These are phyloP conservation scores for Microtus montanus DNA, from an alignment of 2,113 vertebrate species.

Conservation along the genomic window DNA sequence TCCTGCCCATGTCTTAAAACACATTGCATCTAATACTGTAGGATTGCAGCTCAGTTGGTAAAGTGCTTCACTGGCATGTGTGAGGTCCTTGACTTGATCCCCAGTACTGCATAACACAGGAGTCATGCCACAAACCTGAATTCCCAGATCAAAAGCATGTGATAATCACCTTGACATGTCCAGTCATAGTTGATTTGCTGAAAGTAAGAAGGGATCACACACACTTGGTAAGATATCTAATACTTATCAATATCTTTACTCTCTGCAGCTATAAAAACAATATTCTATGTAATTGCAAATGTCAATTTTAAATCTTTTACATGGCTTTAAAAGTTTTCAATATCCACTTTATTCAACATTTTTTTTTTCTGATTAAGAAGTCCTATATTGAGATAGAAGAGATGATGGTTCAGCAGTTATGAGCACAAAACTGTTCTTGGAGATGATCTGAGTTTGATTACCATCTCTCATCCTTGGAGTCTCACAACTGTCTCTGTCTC, in stretches of 20 bases:
- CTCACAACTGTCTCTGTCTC: not conserved
- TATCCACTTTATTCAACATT: not conserved
- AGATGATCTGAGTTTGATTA: not conserved
- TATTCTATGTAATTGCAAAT: not conserved
- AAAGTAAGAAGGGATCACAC: not conserved
- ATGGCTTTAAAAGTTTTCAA: not conserved
- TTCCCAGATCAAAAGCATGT: not conserved
- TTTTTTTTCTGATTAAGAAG: not conserved
- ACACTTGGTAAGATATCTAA: not conserved
- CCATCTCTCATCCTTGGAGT: too few relatives aligned
- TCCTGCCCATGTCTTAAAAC: not conserved
- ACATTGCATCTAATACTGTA: not conserved
- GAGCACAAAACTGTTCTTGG: not conserved
- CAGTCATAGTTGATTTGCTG: not conserved
- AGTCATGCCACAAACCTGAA: not conserved
- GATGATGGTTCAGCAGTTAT: too few relatives aligned
- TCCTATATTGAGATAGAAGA: not conserved
- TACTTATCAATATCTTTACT: not conserved
- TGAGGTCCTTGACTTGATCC: not conserved
- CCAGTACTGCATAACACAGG: not conserved
- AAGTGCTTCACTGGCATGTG: not conserved
- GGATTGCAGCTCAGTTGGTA: not conserved
- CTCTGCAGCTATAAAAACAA: not conserved
- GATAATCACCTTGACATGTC: not conserved
- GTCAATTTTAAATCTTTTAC: not conserved